A percentile compares a stretch with the other conserved stretches of the same genome.
phyloP scores from a whole-genome alignment of 2,888 invertebrate genomes.

The Eupithecia centaureata region DNA sequence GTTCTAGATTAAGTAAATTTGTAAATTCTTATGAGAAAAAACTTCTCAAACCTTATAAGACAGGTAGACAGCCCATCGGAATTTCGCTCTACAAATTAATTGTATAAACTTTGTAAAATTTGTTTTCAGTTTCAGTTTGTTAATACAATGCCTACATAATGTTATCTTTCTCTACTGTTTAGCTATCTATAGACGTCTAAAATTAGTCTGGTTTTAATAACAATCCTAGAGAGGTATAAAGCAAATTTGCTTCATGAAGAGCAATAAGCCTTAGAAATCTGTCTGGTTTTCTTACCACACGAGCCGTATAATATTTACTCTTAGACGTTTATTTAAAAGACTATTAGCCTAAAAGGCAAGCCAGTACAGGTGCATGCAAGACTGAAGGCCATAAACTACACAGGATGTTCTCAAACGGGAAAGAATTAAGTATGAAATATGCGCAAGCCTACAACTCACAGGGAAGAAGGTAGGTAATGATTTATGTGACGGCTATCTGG shows the following conservation, averaged over 20 bases:
- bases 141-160: background rate
- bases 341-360: constrained; percentile 44
- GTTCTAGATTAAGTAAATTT: no score
- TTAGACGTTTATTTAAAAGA: constrained; percentile 37
- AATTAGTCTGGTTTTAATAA: background rate
- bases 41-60: no score
- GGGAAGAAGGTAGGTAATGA: constrained; percentile 53
- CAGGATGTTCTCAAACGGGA: constrained; percentile 63
- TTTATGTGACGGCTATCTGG: constrained; percentile 75
- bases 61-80: background rate
- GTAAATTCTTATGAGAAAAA: no score
- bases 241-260: background rate
- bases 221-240: background rate
- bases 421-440: constrained; percentile 85
- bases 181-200: background rate
- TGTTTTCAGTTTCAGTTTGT: no score
- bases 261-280: background rate
- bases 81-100: background rate
- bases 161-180: background rate
- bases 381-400: constrained; percentile 72
- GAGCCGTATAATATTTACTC: background rate
- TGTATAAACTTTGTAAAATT: no score
- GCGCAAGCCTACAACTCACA: constrained; percentile 62
- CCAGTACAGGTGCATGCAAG: constrained; percentile 63
- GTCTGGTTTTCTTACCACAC: background rate